phyloP scores from a whole-genome alignment of 2,888 invertebrate genomes.

The Limulus polyphemus region DNA sequence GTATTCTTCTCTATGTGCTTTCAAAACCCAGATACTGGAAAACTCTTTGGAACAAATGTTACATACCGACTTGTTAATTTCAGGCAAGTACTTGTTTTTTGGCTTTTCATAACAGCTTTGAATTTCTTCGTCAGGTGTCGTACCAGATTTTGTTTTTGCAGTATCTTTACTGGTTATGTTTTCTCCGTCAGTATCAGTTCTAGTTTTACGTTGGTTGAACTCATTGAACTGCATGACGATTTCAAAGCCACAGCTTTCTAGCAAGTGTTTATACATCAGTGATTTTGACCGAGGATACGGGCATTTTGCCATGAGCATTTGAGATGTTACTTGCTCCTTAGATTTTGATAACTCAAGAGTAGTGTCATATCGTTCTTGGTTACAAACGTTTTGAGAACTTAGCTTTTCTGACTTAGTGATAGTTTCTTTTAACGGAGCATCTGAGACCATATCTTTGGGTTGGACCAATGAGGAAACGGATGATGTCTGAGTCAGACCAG shows the following conservation, averaged over 20 bases:
- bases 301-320: conserved; percentile 16
- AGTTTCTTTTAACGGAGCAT: no score
- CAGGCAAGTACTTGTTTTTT: conserved; percentile 43
- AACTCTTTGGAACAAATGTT: conserved; percentile 85
- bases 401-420: no score
- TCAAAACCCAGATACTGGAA: conserved; percentile 89
- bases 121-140: conserved; percentile 3
- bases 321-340: no score
- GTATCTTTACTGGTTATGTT: conserved; percentile 12
- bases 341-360: no score
- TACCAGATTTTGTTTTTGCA: conserved; percentile 1
- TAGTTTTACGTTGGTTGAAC: conserved; percentile 46
- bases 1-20: conserved; percentile 90
- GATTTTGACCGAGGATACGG: conserved; percentile 31
- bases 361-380: no score
- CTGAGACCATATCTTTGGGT: no score
- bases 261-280: conserved; percentile 77
- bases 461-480: no score
- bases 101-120: background rate
- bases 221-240: conserved; percentile 95
- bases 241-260: conserved; percentile 90
- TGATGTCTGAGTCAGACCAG: no score
- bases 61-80: conserved; percentile 70
- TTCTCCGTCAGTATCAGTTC: conserved; percentile 8
- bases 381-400: no score